These are phyloP conservation scores for Misgurnus mizolepis DNA, from an alignment of 2,113 vertebrate genomes.

Conservation along the genomic window DNA sequence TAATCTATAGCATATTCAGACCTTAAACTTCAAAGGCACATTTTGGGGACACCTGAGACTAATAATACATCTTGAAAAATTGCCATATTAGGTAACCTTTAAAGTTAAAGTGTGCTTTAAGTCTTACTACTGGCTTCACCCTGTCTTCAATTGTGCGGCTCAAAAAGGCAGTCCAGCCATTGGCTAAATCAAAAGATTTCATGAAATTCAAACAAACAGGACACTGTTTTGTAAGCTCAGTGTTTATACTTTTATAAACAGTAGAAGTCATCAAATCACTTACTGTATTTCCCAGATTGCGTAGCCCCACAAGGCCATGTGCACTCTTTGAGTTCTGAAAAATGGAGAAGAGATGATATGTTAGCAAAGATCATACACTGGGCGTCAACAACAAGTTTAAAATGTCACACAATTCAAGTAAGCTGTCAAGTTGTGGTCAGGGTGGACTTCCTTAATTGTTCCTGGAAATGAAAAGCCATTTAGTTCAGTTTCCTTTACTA, in stretches of 20 bases:
- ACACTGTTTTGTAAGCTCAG: too few relatives aligned
- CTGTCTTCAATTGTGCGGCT: not conserved
- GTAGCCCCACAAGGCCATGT: conserved; percentile 91
- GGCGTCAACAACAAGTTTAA: not conserved
- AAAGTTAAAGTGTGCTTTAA: not conserved
- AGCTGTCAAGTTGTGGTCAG: not conserved
- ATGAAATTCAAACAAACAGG: not conserved
- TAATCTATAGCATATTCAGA: too few relatives aligned
- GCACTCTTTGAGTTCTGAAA: conserved; percentile 89
- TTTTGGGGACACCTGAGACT: too few relatives aligned
- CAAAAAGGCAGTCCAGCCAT: not conserved
- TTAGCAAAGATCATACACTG: not conserved
- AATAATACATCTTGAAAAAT: too few relatives aligned
- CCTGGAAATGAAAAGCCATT: conserved; percentile 2
- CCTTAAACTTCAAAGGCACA: too few relatives aligned
- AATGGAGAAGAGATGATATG: conserved; percentile 54
- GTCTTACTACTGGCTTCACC: not conserved
- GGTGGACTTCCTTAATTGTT: not conserved
- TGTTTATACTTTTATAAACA: not conserved
- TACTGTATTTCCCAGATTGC: conserved; percentile 97
- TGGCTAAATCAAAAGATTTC: not conserved
- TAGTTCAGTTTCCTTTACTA: not conserved
- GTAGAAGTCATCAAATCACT: conserved; percentile 63
- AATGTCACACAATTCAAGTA: conserved; percentile 5
- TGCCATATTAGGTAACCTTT: too few relatives aligned